Evolutionary conservation across 1,140 invertebrate species (phyloP).

Genomic region (Cyclina sinensis): DNA sequence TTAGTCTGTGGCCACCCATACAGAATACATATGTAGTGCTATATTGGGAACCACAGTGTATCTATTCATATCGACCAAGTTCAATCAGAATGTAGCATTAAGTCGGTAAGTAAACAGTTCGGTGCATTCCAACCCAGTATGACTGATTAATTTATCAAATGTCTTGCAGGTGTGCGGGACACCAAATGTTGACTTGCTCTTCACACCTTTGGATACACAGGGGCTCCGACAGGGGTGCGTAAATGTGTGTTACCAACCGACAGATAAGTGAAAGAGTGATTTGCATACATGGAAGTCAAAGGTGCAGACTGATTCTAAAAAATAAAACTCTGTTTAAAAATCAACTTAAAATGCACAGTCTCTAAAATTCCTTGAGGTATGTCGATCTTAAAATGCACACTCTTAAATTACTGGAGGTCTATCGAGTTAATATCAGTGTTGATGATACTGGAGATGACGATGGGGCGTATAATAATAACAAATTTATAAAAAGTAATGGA

Average conservation of each 20-base stretch:
- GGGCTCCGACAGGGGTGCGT: constrained; percentile 9
- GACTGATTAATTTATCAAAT: constrained; percentile 66
- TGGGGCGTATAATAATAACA: too few species aligned
- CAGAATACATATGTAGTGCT: not conserved
- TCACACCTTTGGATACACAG: constrained; percentile 25
- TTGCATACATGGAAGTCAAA: too few species aligned
- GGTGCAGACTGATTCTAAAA: too few species aligned
- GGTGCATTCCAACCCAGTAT: constrained; percentile 44
- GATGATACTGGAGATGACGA: too few species aligned
- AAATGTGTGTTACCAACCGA: not conserved
- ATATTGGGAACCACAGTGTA: not conserved
- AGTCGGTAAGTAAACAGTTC: constrained; percentile 58
- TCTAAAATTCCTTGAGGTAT: too few species aligned
- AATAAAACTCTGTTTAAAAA: too few species aligned
- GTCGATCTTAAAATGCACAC: too few species aligned
- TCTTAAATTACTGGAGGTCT: too few species aligned
- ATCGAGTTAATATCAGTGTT: too few species aligned
- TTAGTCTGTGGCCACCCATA: constrained; percentile 32
- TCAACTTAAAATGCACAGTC: too few species aligned
- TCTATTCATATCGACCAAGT: constrained; percentile 24
- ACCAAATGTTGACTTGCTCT: constrained; percentile 52
- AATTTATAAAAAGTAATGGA: too few species aligned
- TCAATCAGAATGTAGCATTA: constrained; percentile 2
- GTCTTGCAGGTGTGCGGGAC: constrained; percentile 50
- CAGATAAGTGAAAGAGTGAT: too few species aligned